Percentiles rank a stretch among this genome's conserved stretches.
Evolutionary conservation across 2,797 vertebrate species (phyloP).

Genomic region (Muscicapa striata): DNA sequence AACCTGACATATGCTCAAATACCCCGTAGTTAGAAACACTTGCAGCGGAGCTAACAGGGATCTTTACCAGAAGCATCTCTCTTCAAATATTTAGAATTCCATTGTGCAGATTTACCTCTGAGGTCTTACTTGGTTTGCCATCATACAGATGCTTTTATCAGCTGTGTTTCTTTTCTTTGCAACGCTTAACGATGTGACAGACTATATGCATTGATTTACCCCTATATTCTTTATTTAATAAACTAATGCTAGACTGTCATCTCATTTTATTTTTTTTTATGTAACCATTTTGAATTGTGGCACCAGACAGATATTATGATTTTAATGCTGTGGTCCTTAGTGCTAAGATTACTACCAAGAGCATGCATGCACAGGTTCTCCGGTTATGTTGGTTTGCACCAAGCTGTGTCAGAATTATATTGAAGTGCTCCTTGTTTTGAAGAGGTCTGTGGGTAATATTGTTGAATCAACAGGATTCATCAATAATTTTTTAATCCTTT

Average conservation of each 20-base stretch:
- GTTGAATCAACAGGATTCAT: not conserved
- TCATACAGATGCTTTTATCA: not conserved
- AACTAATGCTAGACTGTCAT: not conserved
- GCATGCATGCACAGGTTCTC: not conserved
- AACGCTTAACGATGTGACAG: not conserved
- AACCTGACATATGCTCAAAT: not conserved
- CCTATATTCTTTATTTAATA: not conserved
- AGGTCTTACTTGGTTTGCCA: not conserved
- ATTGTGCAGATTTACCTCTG: not conserved
- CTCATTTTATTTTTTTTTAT: not conserved
- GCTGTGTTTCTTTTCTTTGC: not conserved
- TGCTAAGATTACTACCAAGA: not conserved
- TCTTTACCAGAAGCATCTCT: not conserved
- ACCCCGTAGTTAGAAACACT: not conserved
- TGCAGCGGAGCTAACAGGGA: not conserved
- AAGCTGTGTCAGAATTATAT: not conserved
- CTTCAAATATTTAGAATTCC: not conserved
- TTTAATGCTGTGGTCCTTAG: not conserved
- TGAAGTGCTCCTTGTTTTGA: not conserved
- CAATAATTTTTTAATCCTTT: not conserved
- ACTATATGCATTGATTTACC: not conserved
- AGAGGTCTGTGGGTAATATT: not conserved
- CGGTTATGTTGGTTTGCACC: not conserved
- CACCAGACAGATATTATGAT: not conserved
- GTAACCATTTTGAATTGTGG: not conserved